Evolutionary conservation across 2,797 vertebrate species (phyloP).

Genomic region (Melanotaenia maccullochi): DNA sequence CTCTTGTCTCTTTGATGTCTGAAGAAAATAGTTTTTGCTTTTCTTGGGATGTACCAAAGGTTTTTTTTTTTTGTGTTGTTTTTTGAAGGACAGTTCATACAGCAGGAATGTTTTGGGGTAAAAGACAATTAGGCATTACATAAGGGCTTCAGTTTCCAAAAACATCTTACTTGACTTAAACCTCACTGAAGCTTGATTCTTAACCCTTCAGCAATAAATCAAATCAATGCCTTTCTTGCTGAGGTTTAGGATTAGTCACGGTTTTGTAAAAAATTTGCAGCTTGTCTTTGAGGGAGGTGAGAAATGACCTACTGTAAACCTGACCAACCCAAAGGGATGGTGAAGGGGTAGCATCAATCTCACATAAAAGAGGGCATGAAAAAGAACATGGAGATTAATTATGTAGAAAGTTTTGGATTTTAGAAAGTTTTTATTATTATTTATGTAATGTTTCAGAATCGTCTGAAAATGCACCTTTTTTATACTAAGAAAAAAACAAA

Average conservation of each 20-base stretch:
- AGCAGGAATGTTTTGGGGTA: neutral
- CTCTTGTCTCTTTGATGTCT: neutral
- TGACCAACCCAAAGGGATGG: neutral
- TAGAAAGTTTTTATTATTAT: too few species aligned
- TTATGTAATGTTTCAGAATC: too few species aligned
- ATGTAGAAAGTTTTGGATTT: too few species aligned
- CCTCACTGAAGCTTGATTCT: conserved; percentile 10
- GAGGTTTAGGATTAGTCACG: conserved; percentile 42
- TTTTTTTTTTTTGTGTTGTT: conserved; percentile 14
- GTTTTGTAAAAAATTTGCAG: conserved; percentile 31
- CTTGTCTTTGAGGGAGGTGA: conserved; percentile 11
- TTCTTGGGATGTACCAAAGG: conserved; percentile 11
- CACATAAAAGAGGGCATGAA: neutral
- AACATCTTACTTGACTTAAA: conserved; percentile 22
- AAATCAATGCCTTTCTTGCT: conserved; percentile 3
- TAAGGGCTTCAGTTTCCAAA: conserved; percentile 31
- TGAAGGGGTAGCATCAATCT: neutral
- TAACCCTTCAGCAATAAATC: conserved; percentile 46
- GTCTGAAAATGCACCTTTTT: too few species aligned
- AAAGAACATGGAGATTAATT: neutral
- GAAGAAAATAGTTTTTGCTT: conserved; percentile 16
- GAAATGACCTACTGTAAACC: conserved; percentile 26
- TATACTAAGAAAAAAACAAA: too few species aligned
- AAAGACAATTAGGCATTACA: conserved; percentile 25
- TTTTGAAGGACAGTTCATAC: conserved; percentile 13